Conservation (phyloP, 2,888 invertebrate species). For the Drosophila prolongata region DNA sequence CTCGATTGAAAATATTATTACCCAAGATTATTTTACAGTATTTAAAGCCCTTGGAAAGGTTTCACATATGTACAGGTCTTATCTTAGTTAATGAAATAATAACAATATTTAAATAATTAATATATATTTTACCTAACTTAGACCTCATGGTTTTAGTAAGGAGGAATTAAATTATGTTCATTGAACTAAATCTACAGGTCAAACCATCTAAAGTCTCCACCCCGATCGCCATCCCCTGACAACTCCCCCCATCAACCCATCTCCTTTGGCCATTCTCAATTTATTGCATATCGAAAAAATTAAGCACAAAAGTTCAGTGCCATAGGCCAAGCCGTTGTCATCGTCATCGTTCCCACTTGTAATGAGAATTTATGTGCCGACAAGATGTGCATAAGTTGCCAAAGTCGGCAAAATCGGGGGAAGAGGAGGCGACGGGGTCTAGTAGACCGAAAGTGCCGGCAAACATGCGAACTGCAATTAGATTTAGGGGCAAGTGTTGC, state of each 20-base stretch:
- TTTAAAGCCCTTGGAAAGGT: too few species aligned
- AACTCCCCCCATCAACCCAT: background rate
- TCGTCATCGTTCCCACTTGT: slow-evolving; percentile 48
- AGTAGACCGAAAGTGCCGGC: slow-evolving; percentile 53
- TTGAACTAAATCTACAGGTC: background rate
- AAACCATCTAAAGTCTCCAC: background rate
- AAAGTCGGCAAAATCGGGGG: slow-evolving; percentile 30
- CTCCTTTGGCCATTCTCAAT: slow-evolving; percentile 62
- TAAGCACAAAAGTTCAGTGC: slow-evolving; percentile 81
- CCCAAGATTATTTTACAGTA: too few species aligned
- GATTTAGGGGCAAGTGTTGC: slow-evolving; percentile 50
- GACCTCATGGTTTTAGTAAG: too few species aligned
- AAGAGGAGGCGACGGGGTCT: background rate
- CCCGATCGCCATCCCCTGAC: slow-evolving; percentile 11
- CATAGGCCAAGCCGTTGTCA: slow-evolving; percentile 65
- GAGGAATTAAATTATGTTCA: too few species aligned
- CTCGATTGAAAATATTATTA: too few species aligned
- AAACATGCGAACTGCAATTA: slow-evolving; percentile 71
- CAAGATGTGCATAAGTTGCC: slow-evolving; percentile 61
- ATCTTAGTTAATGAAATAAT: too few species aligned
- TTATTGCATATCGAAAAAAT: slow-evolving; percentile 75
- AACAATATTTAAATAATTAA: too few species aligned
- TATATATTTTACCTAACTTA: too few species aligned
- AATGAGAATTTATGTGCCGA: slow-evolving; percentile 79
- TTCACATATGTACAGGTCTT: too few species aligned